Conservation (phyloP, 2,113 vertebrate genomes). For the Tor tambroides region DNA sequence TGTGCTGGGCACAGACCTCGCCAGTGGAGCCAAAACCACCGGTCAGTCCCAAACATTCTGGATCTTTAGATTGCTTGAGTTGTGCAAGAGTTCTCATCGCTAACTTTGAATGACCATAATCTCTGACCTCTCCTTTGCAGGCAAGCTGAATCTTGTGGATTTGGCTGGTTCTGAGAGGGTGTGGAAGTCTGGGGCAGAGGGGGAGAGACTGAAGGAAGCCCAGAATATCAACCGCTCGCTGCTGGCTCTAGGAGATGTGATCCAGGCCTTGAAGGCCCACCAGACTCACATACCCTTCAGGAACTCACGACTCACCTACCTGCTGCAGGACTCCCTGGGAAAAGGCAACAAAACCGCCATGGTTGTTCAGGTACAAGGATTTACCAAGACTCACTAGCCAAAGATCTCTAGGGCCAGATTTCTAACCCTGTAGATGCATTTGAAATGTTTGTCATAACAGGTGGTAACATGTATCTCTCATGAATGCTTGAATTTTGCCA, state of each 20-base stretch:
- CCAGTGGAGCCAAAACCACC: constrained; percentile 74
- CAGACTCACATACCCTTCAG: constrained; percentile 88
- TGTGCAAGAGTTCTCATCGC: neutral
- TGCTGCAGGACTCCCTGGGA: constrained; percentile 87
- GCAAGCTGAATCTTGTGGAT: constrained; percentile 89
- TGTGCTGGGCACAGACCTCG: constrained; percentile 75
- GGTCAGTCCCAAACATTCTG: constrained; percentile 66
- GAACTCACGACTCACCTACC: constrained; percentile 88
- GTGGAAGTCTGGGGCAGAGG: constrained; percentile 83
- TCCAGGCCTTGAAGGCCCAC: constrained; percentile 86
- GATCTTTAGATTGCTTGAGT: neutral
- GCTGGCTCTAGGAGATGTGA: constrained; percentile 87
- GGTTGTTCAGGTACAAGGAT: constrained; percentile 82
- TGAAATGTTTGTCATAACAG: no score
- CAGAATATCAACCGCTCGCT: constrained; percentile 91
- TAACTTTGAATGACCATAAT: neutral
- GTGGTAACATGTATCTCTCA: no score
- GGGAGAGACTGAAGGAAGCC: constrained; percentile 86
- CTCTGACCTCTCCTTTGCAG: constrained; percentile 60
- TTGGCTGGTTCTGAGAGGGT: constrained; percentile 88
- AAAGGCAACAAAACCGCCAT: constrained; percentile 86
- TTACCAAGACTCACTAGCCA: neutral
- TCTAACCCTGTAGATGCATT: no score
- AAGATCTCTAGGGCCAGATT: no score
- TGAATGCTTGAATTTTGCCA: no score